These are phyloP conservation scores for Propithecus coquereli DNA, from an alignment of 2,113 vertebrate genomes.

Conservation along the genomic window DNA sequence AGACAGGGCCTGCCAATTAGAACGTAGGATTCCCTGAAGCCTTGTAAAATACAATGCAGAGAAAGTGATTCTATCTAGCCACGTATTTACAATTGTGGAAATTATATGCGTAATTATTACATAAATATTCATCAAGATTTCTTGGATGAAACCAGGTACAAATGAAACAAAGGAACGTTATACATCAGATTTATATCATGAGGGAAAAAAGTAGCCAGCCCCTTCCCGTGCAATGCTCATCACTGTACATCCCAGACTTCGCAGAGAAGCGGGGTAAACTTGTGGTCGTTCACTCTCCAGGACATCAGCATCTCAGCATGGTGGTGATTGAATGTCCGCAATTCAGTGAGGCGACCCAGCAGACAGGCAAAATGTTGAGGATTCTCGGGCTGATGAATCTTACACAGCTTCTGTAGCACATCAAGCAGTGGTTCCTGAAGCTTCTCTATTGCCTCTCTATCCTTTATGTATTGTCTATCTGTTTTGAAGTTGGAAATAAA, in stretches of 20 bases:
- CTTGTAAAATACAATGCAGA: conserved; percentile 52
- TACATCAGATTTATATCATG: background rate
- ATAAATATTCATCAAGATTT: conserved; percentile 59
- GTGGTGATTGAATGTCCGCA: conserved; percentile 96
- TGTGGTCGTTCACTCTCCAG: conserved; percentile 95
- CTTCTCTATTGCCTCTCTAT: conserved; percentile 91
- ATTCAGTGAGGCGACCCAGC: conserved; percentile 93
- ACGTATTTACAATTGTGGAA: background rate
- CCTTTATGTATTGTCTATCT: conserved; percentile 96
- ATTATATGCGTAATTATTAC: conserved; percentile 36
- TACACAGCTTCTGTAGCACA: conserved; percentile 92
- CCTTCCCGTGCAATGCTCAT: background rate
- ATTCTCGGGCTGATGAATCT: conserved; percentile 89
- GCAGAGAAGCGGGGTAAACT: conserved; percentile 97
- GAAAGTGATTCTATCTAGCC: conserved; percentile 18
- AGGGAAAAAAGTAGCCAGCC: background rate
- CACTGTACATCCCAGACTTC: conserved; percentile 99
- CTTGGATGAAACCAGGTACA: conserved; percentile 62
- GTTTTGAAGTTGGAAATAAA: conserved; percentile 58
- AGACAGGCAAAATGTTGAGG: conserved; percentile 97
- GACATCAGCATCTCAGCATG: conserved; percentile 96
- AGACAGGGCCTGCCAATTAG: conserved; percentile 11
- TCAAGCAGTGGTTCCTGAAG: conserved; percentile 95
- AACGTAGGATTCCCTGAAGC: conserved; percentile 41
- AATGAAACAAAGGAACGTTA: conserved; percentile 64